These are phyloP conservation scores for Lochmaea capreae DNA, from an alignment of 2,888 invertebrate species.

Conservation along the genomic window DNA sequence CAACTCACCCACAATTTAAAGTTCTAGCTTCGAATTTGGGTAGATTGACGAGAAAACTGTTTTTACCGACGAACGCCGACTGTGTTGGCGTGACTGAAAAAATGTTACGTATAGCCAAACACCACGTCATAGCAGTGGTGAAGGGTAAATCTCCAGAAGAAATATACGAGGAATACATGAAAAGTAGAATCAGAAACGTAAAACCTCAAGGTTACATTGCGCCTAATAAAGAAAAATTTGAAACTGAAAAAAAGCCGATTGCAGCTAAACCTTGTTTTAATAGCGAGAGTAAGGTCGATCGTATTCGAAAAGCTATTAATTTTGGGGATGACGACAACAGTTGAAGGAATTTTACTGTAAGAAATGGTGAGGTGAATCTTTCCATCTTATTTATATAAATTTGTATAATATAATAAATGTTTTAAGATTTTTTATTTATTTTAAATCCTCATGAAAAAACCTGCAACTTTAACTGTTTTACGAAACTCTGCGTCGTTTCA, in stretches of 20 bases:
- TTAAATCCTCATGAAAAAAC: not conserved
- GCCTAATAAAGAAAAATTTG: not conserved
- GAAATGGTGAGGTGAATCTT: not conserved
- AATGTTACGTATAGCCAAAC: slow-evolving; percentile 77
- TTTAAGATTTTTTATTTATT: not conserved
- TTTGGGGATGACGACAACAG: slow-evolving; percentile 56
- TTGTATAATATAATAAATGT: not conserved
- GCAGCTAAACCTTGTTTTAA: slow-evolving; percentile 32
- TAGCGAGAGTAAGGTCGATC: slow-evolving; percentile 54
- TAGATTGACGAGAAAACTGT: slow-evolving; percentile 74
- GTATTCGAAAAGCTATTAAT: slow-evolving; percentile 60
- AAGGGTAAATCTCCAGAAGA: slow-evolving; percentile 75
- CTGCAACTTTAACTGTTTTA: no score
- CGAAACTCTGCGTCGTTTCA: no score
- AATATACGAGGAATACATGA: slow-evolving; percentile 66
- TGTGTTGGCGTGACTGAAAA: slow-evolving; percentile 75
- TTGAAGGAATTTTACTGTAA: not conserved
- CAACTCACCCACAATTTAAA: slow-evolving; percentile 78
- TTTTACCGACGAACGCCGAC: slow-evolving; percentile 68
- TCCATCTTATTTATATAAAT: slow-evolving; percentile 7
- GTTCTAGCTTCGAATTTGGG: slow-evolving; percentile 77
- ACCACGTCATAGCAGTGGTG: slow-evolving; percentile 74
- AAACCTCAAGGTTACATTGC: slow-evolving; percentile 68
- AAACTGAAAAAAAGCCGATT: slow-evolving; percentile 38
- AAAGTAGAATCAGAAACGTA: slow-evolving; percentile 60